These are phyloP conservation scores for Nephrotoma appendiculata DNA, from an alignment of 2,888 invertebrate genomes.

Conservation along the genomic window DNA sequence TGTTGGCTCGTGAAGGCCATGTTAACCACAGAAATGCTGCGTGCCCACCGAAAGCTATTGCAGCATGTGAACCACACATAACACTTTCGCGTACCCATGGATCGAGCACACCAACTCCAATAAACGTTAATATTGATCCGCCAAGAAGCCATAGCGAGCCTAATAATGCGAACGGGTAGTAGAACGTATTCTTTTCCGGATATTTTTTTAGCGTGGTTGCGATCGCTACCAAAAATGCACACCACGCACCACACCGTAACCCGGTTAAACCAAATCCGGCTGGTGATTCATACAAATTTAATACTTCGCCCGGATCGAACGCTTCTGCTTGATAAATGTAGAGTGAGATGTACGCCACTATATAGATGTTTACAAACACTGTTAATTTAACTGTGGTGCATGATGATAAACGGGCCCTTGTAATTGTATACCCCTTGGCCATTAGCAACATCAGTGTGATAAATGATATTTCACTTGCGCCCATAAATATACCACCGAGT, in stretches of 20 bases:
- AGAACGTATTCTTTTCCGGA: constrained; percentile 69
- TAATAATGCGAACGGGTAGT: constrained; percentile 66
- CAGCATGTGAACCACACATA: constrained; percentile 49
- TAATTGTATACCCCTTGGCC: constrained; percentile 84
- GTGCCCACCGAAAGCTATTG: constrained; percentile 52
- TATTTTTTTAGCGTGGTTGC: constrained; percentile 58
- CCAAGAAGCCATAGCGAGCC: constrained; percentile 80
- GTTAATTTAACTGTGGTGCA: constrained; percentile 61
- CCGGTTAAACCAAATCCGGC: constrained; percentile 73
- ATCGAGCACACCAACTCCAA: constrained; percentile 65
- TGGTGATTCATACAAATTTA: constrained; percentile 82
- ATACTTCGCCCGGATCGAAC: constrained; percentile 81
- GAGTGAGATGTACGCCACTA: constrained; percentile 55
- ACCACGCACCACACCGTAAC: constrained; percentile 64
- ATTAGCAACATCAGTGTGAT: constrained; percentile 64
- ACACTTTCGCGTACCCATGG: constrained; percentile 68
- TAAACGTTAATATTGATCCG: constrained; percentile 61
- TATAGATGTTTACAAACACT: constrained; percentile 63
- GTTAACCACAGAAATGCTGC: constrained; percentile 63
- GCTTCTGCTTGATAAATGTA: constrained; percentile 69
- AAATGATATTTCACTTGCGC: constrained; percentile 59
- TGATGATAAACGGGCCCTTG: constrained; percentile 61
- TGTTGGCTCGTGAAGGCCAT: constrained; percentile 71
- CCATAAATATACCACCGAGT: constrained; percentile 47
- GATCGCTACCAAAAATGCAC: constrained; percentile 53